Evolutionary conservation across 2,797 vertebrate genomes (phyloP), one percentile per base, ranked within the genome.

Genomic region (Falco biarmicus): DNA sequence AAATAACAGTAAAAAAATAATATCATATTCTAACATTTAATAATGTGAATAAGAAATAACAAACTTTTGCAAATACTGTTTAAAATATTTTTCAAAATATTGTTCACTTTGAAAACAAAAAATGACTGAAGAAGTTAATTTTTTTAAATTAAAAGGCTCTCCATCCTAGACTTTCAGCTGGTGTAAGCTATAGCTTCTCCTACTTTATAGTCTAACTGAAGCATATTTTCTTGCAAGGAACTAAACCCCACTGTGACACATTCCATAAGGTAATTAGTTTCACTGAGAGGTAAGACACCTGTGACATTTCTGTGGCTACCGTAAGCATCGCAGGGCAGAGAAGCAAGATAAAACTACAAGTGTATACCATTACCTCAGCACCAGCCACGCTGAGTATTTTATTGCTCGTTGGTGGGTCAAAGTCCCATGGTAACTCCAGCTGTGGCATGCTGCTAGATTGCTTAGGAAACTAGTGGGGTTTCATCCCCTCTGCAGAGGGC

Each of bases 401-500:
- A 20, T 26, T 37, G 22, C 32, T 34, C 26, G 31, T 31, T 54
- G 39, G 5, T 56, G 70, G 60, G 7, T 87, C n/a, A 32, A 64
- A 85, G 73, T 41, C 45, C 43, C 37, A 21, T 0, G 0, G 28
- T 43, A 69, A 51, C 56, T 53, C 56, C 70, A 75, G 37, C 68
- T 70, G 71, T 14, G 45, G 11, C 71, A 48, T 32, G 48, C 71
- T 91, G 75, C 45, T 78, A 65, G 68, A 73, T 31, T 57, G 53
- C 26, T 78, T 29, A 47, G 41, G 68, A 77, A 71, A 57, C 60
- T 57, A 15, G 50, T 28, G 34, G 53, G 26, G 45, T 87, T 54
- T 77, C 21, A 68, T 64, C 85, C 31, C n/a, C 53, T 51, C 71
- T 87, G 68, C 68, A 84, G 78, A 95, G 69, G 13, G 17, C 41